Conservation (phyloP, 2,113 vertebrate species). For the Fregata magnificens region DNA sequence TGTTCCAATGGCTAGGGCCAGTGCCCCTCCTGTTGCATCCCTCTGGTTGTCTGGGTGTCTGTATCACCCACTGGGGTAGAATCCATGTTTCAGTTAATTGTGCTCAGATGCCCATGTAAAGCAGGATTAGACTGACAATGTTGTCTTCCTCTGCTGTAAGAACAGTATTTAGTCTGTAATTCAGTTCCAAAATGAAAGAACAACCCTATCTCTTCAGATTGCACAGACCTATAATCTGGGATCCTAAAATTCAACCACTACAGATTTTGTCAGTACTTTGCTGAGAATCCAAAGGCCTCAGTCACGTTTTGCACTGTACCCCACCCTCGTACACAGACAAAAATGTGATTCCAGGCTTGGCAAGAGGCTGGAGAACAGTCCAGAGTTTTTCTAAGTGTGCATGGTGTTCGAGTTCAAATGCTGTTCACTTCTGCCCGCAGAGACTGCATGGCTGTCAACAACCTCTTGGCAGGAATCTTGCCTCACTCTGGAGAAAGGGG, state of each 20-base stretch:
- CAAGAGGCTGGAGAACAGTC: neutral
- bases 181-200: neutral
- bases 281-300: neutral
- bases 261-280: neutral
- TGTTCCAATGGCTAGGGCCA: neutral
- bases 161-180: neutral
- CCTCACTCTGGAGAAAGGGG: neutral
- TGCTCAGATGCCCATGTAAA: neutral
- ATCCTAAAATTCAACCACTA: neutral
- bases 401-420: neutral
- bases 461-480: neutral
- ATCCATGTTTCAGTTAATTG: neutral
- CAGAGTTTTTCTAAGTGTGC: neutral
- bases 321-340: neutral
- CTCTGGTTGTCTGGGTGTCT: neutral
- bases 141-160: neutral
- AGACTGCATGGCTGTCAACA: neutral
- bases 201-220: neutral
- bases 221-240: neutral
- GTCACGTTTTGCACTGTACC: fast-evolving
- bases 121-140: neutral
- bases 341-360: neutral
- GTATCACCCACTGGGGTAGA: neutral
- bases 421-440: neutral
- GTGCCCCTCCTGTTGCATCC: neutral